Percentiles rank a stretch among this genome's conserved stretches.
Evolutionary conservation across 2,888 invertebrate species (phyloP).

Genomic region (Clunio marinus): DNA sequence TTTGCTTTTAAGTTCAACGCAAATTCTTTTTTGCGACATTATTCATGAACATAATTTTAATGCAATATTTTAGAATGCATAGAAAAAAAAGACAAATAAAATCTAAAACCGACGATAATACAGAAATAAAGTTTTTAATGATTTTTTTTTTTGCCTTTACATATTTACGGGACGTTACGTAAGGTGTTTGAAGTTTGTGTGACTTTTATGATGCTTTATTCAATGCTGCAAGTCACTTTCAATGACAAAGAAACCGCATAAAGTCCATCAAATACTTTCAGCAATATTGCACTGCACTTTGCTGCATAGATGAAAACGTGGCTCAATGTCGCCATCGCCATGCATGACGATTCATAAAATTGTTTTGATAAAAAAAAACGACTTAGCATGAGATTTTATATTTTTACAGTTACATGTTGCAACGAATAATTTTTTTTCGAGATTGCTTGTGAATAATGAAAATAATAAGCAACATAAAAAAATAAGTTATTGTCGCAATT

Average conservation of each 20-base stretch:
- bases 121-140: slow-evolving; percentile 20
- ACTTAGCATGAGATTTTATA: neutral
- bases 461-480: slow-evolving; percentile 3
- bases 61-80: too few relatives aligned
- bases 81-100: neutral
- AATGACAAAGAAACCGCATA: slow-evolving; percentile 1
- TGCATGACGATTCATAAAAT: slow-evolving; percentile 37
- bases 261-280: neutral
- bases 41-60: too few relatives aligned
- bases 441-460: neutral
- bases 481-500: neutral
- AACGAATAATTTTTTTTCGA: neutral
- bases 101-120: neutral
- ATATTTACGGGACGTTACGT: slow-evolving; percentile 9
- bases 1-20: too few relatives aligned
- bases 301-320: neutral
- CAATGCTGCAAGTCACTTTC: neutral
- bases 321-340: slow-evolving; percentile 19
- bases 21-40: too few relatives aligned
- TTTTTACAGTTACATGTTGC: neutral
- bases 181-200: neutral
- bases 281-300: neutral
- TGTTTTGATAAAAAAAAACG: slow-evolving; percentile 32
- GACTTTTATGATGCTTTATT: neutral
- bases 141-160: slow-evolving; percentile 11